Evolutionary conservation across 2,888 invertebrate genomes (phyloP), one percentile per base, ranked within the genome.

Genomic region (Plebejus anna): DNA sequence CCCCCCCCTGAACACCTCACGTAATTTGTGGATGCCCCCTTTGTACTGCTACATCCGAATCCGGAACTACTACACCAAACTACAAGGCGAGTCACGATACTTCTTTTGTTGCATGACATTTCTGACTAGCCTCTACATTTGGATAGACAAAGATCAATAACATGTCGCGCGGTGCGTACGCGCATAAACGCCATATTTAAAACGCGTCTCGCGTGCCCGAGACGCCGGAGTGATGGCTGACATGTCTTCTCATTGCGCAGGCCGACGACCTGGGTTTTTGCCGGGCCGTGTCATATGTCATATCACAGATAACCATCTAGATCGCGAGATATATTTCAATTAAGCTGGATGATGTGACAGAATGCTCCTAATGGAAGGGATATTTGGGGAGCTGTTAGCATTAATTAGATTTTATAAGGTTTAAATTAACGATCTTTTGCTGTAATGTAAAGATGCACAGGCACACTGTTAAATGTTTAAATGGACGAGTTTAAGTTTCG

Each of bases 201-300:
- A 84, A 84, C 82, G 86, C 83, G 84, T 82, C 80, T 80, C 79
- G 78, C 78, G 79, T 80, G 78, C 81, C 80, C 86, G 87, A 86
- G 47, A 47, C 9, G 47, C 47, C 47, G 47, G 47, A 47, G 84
- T 85, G 86, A 88, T 88, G 83, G 81, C 80, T 79, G 82, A 82
- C 83, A 82, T 80, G 79, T 80, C 82, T 83, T 86, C 88, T 89
- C 89, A 90, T 88, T 90, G 83, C 81, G 78, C 80, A 80, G 87
- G 85, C 81, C 87, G 82, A 86, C 87, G 88, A 88, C 87, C 87
- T 7, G 16, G 55, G 16, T 55, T 73, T 73, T 55, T 71, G 38
- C 38, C 71, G 7, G 36, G 22, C 22, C n/a, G 9, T 73, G 73
- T 51, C 73, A 32, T 73, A 55, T 73, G 72, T 72, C 72, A 72